Evolutionary conservation across 2,797 vertebrate genomes (phyloP).

Genomic region (Mionectes olivaceus): DNA sequence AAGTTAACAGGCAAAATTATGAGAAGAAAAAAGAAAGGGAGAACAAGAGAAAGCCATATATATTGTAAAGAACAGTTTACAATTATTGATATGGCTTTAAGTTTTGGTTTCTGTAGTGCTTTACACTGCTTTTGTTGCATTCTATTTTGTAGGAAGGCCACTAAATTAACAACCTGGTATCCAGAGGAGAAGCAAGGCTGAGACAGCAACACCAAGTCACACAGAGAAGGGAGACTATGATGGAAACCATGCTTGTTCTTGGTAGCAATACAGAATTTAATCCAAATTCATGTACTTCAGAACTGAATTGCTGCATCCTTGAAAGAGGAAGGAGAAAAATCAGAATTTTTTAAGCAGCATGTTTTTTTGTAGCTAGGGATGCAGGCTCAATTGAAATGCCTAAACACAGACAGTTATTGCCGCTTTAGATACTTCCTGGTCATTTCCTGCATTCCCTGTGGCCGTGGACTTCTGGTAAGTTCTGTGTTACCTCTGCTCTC

Average conservation of each 20-base stretch:
- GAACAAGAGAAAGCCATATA: background rate
- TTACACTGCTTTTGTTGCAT: background rate
- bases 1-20: background rate
- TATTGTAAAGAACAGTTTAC: background rate
- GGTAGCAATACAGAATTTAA: background rate
- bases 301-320: constrained; percentile 15
- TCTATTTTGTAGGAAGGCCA: background rate
- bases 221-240: background rate
- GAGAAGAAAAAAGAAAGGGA: background rate
- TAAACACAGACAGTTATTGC: background rate
- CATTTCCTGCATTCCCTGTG: background rate
- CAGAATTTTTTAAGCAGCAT: background rate
- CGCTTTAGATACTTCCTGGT: background rate
- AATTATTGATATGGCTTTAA: background rate
- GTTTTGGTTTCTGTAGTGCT: background rate
- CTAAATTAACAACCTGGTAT: constrained; percentile 13
- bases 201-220: background rate
- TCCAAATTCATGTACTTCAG: constrained; percentile 27
- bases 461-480: background rate
- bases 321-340: background rate
- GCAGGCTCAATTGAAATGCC: background rate
- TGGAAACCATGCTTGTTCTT: background rate
- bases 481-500: accelerated
- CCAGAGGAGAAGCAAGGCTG: background rate
- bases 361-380: background rate